Percentiles rank a stretch among this genome's conserved stretches.
Evolutionary conservation across 2,888 invertebrate genomes (phyloP).

Genomic region (Cetonia aurata): DNA sequence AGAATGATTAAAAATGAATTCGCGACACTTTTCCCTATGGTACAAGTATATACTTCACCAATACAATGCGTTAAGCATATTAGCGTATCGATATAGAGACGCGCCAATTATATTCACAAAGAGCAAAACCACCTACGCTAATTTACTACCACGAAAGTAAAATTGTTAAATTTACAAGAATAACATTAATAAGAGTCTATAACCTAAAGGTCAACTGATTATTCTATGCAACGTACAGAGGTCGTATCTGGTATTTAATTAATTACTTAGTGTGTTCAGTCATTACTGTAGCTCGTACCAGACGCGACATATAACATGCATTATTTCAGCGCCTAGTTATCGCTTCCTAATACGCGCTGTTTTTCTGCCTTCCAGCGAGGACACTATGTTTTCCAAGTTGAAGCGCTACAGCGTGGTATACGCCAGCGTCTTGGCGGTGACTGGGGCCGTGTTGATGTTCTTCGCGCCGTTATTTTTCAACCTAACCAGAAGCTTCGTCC

Average conservation of each 20-base stretch:
- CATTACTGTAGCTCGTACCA: background rate
- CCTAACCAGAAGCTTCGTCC: slow-evolving; percentile 63
- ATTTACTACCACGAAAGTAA: background rate
- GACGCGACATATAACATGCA: slow-evolving; percentile 9
- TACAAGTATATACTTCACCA: too few species aligned
- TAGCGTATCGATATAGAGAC: too few species aligned
- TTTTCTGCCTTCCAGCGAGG: slow-evolving; percentile 18
- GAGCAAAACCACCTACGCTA: slow-evolving; percentile 14
- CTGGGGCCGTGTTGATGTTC: slow-evolving; percentile 49
- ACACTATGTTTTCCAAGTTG: slow-evolving; percentile 17
- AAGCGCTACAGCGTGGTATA: slow-evolving; percentile 23
- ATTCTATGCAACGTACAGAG: slow-evolving; percentile 12
- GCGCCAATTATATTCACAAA: too few species aligned
- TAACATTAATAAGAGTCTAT: slow-evolving; percentile 6
- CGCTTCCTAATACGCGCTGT: background rate
- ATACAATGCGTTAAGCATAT: too few species aligned
- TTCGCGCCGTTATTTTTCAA: slow-evolving; percentile 51
- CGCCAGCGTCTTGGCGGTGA: slow-evolving; percentile 45
- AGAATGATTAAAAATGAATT: too few species aligned
- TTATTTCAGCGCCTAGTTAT: background rate
- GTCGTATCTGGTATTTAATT: slow-evolving; percentile 20
- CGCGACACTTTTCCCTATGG: too few species aligned
- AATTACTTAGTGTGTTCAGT: slow-evolving; percentile 18
- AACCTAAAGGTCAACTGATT: slow-evolving; percentile 36
- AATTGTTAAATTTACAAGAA: slow-evolving; percentile 26